Base-by-base conservation (phyloP, 2,797 vertebrate species). In the Artibeus jamaicensis region DNA sequence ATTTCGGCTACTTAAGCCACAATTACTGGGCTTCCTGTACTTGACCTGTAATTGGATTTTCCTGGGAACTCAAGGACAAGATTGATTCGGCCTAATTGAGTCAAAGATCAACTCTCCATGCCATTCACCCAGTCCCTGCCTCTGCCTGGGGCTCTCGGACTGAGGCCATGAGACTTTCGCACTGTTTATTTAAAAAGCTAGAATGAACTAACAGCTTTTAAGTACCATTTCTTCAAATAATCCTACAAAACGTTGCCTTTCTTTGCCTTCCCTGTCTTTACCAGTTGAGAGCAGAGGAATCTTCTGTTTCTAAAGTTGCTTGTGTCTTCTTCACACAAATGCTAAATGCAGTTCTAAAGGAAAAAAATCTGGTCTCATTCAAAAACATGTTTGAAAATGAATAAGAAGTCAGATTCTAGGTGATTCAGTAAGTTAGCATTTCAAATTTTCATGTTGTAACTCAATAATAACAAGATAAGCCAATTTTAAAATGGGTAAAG, bases 31-130 rank as follows among this genome's bases (percentile, higher is more conserved):
- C 92, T 96, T 97, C 92, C 97, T 94, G 37, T 91, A 96, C 92
- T 96, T 97, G 96, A 96, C 95, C 93, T 95, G 88, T 95, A 97
- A 97, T 97, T 97, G 97, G 96, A 97, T 97, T 97, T 96, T 84
- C 90, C 87, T 89, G 88, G 92, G 86, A 97, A 96, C 97, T 97
- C 96, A 79, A 59, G 86, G 96, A 95, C 97, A 97, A 95, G 96
- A 97, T 97, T 97, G 97, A 97, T 97, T 95, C 74, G 29, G 42
- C 57, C 96, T 97, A 97, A 97, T 93, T 96, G 97, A 97, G 95
- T 97, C 93, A 95, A 93, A 96, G 95, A 97, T 90, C 46, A 18
- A 96, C 95, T 95, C 84, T 92, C 53, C 22, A 22, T n/a, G 87
- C 71, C 88, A 71, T 95, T 96, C 85, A 86, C 92, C 88, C 89